These are phyloP conservation scores for Australoheros scitulus DNA, from an alignment of 2,113 vertebrate species.

Conservation along the genomic window DNA sequence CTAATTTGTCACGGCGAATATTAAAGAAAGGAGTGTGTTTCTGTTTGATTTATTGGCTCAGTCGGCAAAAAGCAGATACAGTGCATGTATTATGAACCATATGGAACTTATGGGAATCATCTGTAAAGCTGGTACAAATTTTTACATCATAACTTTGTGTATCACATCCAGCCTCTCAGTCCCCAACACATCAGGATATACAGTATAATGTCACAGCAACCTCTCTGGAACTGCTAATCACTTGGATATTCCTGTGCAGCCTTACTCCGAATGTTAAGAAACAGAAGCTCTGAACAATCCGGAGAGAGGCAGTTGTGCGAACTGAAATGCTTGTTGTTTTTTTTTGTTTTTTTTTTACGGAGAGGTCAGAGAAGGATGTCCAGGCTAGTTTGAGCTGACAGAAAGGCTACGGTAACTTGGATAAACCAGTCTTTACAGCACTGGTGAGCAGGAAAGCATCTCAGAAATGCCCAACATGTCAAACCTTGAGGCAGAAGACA, in stretches of 20 bases:
- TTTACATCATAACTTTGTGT: neutral
- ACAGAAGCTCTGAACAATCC: neutral
- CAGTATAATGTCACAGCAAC: neutral
- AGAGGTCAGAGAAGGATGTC: neutral
- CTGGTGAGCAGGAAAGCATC: neutral
- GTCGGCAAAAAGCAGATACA: neutral
- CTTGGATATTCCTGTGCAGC: neutral
- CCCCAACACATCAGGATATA: neutral
- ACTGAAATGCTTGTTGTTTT: neutral
- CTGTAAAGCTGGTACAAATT: neutral
- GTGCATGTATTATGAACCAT: neutral
- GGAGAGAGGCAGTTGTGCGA: neutral
- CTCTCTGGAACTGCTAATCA: neutral
- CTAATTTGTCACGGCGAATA: neutral
- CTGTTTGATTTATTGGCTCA: too few relatives aligned
- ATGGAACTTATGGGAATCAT: neutral
- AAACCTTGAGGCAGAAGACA: constrained; percentile 2
- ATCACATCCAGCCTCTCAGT: neutral
- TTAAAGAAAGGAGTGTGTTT: neutral
- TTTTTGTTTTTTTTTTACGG: neutral
- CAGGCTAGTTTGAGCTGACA: constrained; percentile 4
- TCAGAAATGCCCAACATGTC: neutral
- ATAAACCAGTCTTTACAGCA: neutral
- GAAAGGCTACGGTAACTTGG: neutral
- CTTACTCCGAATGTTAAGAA: neutral